Conservation (phyloP, 2,888 invertebrate genomes). For the Mythimna loreyi region DNA sequence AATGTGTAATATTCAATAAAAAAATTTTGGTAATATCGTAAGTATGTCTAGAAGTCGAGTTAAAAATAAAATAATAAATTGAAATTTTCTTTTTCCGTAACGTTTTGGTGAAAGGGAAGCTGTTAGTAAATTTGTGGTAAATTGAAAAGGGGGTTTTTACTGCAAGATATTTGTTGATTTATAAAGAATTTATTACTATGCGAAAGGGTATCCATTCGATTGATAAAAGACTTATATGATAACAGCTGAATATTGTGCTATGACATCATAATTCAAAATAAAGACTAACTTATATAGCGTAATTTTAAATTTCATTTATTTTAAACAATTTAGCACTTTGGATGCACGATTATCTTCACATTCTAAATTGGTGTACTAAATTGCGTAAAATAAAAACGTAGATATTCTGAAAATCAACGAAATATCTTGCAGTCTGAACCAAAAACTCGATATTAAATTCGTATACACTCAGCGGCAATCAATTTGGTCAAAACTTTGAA, state of each 20-base stretch:
- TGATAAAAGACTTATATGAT: slow-evolving; percentile 37
- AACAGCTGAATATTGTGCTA: slow-evolving; percentile 35
- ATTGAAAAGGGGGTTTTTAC: slow-evolving; percentile 14
- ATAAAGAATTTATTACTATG: slow-evolving; percentile 11
- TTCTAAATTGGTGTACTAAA: background rate
- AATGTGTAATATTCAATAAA: slow-evolving; percentile 75
- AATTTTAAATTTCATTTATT: slow-evolving; percentile 28
- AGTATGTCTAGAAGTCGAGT: slow-evolving; percentile 68
- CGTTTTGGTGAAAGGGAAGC: slow-evolving; percentile 36
- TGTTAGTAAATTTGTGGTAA: slow-evolving; percentile 46
- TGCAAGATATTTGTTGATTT: slow-evolving; percentile 37
- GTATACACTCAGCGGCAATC: too few species aligned
- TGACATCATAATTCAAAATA: slow-evolving; percentile 16
- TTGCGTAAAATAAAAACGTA: slow-evolving; percentile 23
- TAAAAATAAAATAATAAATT: slow-evolving; percentile 54
- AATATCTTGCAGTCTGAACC: slow-evolving; percentile 45
- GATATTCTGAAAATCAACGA: slow-evolving; percentile 16
- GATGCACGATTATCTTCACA: background rate
- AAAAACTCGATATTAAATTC: slow-evolving; percentile 29
- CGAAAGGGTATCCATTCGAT: slow-evolving; percentile 27
- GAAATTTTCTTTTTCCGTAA: slow-evolving; percentile 52
- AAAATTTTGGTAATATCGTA: slow-evolving; percentile 64
- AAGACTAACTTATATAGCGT: slow-evolving; percentile 31
- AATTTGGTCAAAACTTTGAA: too few species aligned
- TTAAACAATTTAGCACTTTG: slow-evolving; percentile 8